These are phyloP conservation scores for Heliothis peltigera DNA, from an alignment of 2,888 invertebrate species.

Conservation along the genomic window DNA sequence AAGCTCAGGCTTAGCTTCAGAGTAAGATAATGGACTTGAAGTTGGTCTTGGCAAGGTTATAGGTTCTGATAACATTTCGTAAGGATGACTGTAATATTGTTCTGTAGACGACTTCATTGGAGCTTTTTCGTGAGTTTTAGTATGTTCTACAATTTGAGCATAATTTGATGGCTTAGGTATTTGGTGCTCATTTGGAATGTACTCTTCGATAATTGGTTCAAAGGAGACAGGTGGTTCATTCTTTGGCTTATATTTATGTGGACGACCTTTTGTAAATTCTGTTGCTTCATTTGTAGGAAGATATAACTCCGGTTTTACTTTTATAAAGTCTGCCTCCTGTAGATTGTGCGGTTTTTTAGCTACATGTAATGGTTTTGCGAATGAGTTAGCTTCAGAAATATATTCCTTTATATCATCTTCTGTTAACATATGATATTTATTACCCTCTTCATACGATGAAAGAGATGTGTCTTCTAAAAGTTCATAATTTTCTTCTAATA, in stretches of 20 bases:
- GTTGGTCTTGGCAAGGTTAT: neutral
- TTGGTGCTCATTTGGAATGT: neutral
- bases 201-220: neutral
- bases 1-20: slow-evolving; percentile 6
- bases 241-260: neutral
- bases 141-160: too few relatives aligned
- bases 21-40: neutral
- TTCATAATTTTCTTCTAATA: neutral
- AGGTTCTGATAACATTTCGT: neutral
- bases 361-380: neutral
- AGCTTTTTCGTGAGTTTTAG: too few relatives aligned
- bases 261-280: neutral
- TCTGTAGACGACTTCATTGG: neutral
- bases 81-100: neutral
- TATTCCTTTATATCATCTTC: neutral
- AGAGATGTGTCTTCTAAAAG: neutral
- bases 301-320: neutral
- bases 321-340: neutral
- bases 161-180: neutral
- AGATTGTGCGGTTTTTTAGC: neutral
- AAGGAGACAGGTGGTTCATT: neutral
- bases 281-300: neutral
- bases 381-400: neutral
- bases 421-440: neutral
- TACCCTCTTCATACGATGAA: neutral